Base-by-base conservation (phyloP, 2,797 vertebrate genomes). In the Acrocephalus scirpaceus region DNA sequence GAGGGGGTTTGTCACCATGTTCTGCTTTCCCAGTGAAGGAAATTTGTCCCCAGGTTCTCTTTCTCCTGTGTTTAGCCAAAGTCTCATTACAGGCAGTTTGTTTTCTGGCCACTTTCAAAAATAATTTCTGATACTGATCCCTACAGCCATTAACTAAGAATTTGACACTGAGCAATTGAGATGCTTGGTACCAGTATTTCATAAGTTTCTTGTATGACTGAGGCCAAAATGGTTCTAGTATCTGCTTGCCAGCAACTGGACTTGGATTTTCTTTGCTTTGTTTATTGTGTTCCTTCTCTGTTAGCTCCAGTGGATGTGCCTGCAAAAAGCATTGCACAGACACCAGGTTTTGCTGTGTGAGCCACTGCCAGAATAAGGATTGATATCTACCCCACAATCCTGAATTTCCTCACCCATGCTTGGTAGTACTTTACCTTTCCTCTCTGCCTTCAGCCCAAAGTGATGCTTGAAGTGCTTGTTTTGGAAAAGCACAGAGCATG, bases 401-500 rank as follows among this genome's bases (percentile, higher is more conserved):
- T 36, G 44, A 62, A 50, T 75, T 85, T 74, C 54, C 27, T 62
- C 57, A 54, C 18, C 0, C 2, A 0, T 34, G 21, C 32, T 82
- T 14, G 7, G 18, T 74, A n/a, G 34, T 44, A 22, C 17, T 69
- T 70, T 42, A 22, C 12, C n/a, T 27, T 76, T 78, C 60, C 30
- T n/a, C 13, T 13, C 22, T 42, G 16, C 19, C 30, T 51, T 81
- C 16, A 87, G 56, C 48, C 38, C 51, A n/a, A 44, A 64, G 14
- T 17, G 5, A 8, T 64, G 30, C 47, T 75, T 44, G 53, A 72
- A 75, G 44, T 17, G 50, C 58, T 93, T 94, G 27, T 84, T 95
- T 77, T 58, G 69, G 79, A 91, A 88, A 94, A 89, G 56, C 29
- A 27, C 25, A 54, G 67, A 85, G 17, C 29, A 38, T 16, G 23